Conservation (phyloP, 2,888 invertebrate species). For the Cryptocephalus moraei region DNA sequence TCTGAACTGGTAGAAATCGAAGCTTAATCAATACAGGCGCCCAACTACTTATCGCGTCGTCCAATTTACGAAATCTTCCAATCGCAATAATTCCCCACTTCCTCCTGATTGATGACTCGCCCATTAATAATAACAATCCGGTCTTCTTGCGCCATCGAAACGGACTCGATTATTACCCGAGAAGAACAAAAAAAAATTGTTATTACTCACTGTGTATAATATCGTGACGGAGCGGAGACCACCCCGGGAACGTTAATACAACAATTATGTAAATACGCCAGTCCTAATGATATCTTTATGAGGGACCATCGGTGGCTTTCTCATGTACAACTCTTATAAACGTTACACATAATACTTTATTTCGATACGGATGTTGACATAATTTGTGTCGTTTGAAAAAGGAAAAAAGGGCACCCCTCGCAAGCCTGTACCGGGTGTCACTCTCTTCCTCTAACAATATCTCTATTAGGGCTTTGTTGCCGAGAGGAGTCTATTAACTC, state of each 20-base stretch:
- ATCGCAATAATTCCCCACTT: too few relatives aligned
- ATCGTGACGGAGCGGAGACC: not conserved
- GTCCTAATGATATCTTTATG: too few relatives aligned
- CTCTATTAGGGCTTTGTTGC: constrained; percentile 29
- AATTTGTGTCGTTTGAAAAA: constrained; percentile 5
- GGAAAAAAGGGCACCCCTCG: constrained; percentile 5
- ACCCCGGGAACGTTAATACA: not conserved
- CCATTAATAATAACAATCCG: too few relatives aligned
- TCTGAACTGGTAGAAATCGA: too few relatives aligned
- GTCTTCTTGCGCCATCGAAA: too few relatives aligned
- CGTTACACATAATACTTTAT: not conserved
- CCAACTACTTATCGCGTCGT: too few relatives aligned
- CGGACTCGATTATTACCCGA: too few relatives aligned
- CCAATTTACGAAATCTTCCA: too few relatives aligned
- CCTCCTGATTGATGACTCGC: too few relatives aligned
- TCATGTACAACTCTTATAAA: not conserved
- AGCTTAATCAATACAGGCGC: too few relatives aligned
- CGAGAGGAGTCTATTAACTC: constrained; percentile 35
- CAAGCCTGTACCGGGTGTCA: constrained; percentile 22
- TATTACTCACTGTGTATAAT: not conserved
- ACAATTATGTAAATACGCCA: too few relatives aligned
- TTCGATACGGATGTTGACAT: constrained; percentile 17
- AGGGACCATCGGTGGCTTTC: not conserved
- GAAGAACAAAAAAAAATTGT: too few relatives aligned
- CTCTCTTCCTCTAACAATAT: constrained; percentile 28